A percentile compares a stretch with the other conserved stretches of the same genome.
These are phyloP conservation scores for Habroteleia sp. DNA, from an alignment of 2,888 invertebrate genomes.

Conservation along the genomic window DNA sequence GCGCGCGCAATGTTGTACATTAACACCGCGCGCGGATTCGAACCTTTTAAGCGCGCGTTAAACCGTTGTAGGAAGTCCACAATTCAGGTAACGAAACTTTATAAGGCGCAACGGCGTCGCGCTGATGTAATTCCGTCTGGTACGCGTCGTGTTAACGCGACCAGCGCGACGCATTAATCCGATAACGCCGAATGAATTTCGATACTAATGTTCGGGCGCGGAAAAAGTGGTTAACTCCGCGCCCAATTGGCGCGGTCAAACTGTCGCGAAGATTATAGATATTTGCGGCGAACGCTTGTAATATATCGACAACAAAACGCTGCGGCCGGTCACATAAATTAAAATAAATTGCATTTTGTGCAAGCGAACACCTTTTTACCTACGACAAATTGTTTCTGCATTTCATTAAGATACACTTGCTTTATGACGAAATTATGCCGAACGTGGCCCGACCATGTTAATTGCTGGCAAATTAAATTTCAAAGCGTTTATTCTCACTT, in stretches of 20 bases:
- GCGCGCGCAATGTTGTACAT: constrained; percentile 49
- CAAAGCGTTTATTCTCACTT: no score
- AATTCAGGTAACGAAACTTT: constrained; percentile 69
- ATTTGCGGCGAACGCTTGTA: constrained; percentile 16
- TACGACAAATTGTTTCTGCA: constrained; percentile 35
- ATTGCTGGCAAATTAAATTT: constrained; percentile 2
- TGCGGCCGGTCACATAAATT: constrained; percentile 20
- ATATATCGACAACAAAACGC: constrained; percentile 17
- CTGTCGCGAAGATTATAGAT: constrained; percentile 17
- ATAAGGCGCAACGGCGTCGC: constrained; percentile 66
- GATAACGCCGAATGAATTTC: constrained; percentile 37
- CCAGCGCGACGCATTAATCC: constrained; percentile 28
- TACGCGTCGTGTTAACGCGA: constrained; percentile 19
- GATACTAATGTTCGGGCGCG: constrained; percentile 21
- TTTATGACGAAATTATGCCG: constrained; percentile 39
- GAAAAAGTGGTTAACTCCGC: constrained; percentile 29
- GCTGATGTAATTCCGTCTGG: constrained; percentile 29
- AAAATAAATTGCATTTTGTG: constrained; percentile 19
- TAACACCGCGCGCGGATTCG: constrained; percentile 58
- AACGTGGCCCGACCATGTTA: constrained; percentile 3
- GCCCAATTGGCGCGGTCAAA: constrained; percentile 23
- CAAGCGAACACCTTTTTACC: constrained; percentile 16
- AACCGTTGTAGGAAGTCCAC: constrained; percentile 74
- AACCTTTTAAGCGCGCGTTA: constrained; percentile 75
- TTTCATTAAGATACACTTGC: constrained; percentile 38